Evolutionary conservation across 2,797 vertebrate species (phyloP).

Genomic region (Lophius americanus): DNA sequence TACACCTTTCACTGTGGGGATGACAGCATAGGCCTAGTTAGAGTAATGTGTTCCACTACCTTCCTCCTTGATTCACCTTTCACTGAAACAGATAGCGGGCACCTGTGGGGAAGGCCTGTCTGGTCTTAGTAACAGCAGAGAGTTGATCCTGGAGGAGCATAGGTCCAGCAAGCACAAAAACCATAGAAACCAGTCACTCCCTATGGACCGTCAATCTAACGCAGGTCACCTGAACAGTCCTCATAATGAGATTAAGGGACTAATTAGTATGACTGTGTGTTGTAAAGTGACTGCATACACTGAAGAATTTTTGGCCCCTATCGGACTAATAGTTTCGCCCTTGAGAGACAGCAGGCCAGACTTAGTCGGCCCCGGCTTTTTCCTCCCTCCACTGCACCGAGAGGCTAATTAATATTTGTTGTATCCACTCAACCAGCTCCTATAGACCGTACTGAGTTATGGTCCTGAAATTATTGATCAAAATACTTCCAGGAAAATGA

Average conservation of each 20-base stretch:
- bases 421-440: conserved; percentile 29
- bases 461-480: conserved; percentile 53
- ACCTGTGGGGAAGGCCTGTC: conserved; percentile 18
- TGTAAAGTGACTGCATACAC: conserved; percentile 52
- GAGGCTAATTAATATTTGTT: conserved; percentile 79
- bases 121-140: conserved; percentile 57
- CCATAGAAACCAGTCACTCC: conserved; percentile 62
- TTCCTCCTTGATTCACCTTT: conserved; percentile 18
- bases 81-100: conserved; percentile 8
- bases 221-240: conserved; percentile 76
- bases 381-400: conserved; percentile 53
- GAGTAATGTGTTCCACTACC: conserved; percentile 15
- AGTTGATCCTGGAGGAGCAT: conserved; percentile 44
- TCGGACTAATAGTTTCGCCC: conserved; percentile 49
- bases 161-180: conserved; percentile 59
- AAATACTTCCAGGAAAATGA: conserved; percentile 22
- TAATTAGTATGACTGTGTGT: conserved; percentile 80
- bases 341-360: conserved; percentile 55
- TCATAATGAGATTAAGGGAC: conserved; percentile 82
- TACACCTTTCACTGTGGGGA: no score
- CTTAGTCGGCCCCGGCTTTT: conserved; percentile 61
- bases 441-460: conserved; percentile 27
- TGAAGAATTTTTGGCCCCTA: conserved; percentile 60
- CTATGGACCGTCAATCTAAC: conserved; percentile 54
- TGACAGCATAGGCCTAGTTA: no score